Conservation (phyloP, 2,888 invertebrate species). For the Chorisops tibialis region DNA sequence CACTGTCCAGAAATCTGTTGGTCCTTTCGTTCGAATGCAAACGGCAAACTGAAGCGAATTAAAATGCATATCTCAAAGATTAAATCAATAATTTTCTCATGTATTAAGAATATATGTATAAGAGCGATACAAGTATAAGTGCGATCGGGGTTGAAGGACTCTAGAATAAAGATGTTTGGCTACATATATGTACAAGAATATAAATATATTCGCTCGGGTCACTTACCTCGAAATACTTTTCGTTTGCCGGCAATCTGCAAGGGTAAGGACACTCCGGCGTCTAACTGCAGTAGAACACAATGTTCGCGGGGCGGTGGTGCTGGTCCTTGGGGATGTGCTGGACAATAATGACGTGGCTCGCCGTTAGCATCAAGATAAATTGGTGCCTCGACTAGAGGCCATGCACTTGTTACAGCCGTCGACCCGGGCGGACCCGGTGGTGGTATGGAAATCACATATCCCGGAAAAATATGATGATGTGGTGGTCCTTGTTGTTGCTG, state of each 20-base stretch:
- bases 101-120: no score
- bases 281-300: constrained; percentile 71
- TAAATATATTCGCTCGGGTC: not conserved
- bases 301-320: constrained; percentile 55
- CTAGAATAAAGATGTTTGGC: no score
- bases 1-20: no score
- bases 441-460: constrained; percentile 53
- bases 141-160: no score
- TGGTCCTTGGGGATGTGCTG: constrained; percentile 48
- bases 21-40: no score
- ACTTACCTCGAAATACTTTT: constrained; percentile 72
- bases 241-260: constrained; percentile 72
- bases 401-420: constrained; percentile 49
- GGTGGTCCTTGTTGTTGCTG: constrained; percentile 51
- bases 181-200: not conserved
- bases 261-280: constrained; percentile 73
- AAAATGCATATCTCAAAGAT: no score
- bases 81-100: no score
- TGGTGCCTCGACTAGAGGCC: constrained; percentile 55
- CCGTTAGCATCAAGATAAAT: constrained; percentile 62
- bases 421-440: constrained; percentile 46
- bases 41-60: no score
- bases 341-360: constrained; percentile 55
- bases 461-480: constrained; percentile 55
- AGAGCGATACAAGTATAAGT: no score